phyloP scores from a whole-genome alignment of 1,140 invertebrate species.

The Heliconius melpomene region DNA sequence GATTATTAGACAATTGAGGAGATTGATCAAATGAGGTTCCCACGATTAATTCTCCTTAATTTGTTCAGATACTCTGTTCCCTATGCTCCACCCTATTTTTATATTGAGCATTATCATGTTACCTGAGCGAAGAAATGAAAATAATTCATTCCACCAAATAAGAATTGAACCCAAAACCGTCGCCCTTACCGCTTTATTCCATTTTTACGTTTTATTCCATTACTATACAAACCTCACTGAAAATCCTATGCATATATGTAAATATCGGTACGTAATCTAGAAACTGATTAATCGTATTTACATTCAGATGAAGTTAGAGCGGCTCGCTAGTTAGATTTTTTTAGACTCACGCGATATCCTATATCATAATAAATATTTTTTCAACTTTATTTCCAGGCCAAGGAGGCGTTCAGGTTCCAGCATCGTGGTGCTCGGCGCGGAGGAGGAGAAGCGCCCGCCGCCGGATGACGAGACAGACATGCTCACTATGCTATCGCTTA shows the following conservation, averaged over 20 bases:
- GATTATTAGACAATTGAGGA: too few relatives aligned
- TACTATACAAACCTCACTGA: background rate
- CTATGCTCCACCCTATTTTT: too few relatives aligned
- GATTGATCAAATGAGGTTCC: background rate
- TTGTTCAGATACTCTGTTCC: too few relatives aligned
- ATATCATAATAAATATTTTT: background rate
- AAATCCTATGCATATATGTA: background rate
- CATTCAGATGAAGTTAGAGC: background rate
- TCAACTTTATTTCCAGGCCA: slow-evolving; percentile 80
- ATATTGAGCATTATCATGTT: too few relatives aligned
- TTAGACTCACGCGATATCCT: too few relatives aligned
- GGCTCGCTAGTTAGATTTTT: too few relatives aligned
- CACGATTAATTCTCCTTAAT: too few relatives aligned
- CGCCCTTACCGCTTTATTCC: too few relatives aligned
- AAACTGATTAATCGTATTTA: background rate
- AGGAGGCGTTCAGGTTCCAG: slow-evolving; percentile 85
- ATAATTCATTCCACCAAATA: too few relatives aligned
- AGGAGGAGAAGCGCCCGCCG: slow-evolving; percentile 77
- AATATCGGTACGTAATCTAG: background rate
- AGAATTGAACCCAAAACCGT: too few relatives aligned
- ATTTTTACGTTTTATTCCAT: too few relatives aligned
- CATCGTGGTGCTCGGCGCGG: slow-evolving; percentile 85
- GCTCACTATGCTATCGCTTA: slow-evolving; percentile 86
- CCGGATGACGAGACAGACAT: slow-evolving; percentile 83
- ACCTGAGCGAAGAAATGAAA: too few relatives aligned